Conservation (phyloP, 2,113 vertebrate genomes). For the Rhabdornis inornatus region DNA sequence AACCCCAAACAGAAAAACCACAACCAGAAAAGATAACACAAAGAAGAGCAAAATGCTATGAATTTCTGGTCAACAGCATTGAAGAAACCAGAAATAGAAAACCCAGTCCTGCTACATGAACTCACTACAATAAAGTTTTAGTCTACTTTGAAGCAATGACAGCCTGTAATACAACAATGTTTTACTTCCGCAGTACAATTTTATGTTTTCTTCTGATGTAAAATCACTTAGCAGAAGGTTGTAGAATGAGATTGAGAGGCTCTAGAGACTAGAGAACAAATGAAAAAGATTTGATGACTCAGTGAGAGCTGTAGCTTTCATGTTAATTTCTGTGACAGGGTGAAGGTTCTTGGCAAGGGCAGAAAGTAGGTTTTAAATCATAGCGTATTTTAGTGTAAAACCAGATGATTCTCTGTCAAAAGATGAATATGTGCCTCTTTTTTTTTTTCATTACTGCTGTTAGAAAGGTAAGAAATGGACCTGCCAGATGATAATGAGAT, state of each 20-base stretch:
- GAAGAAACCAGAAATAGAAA: background rate
- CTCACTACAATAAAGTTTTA: background rate
- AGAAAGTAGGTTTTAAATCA: background rate
- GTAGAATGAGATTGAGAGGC: background rate
- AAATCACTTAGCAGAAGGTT: slow-evolving; percentile 28
- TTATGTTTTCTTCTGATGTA: slow-evolving; percentile 39
- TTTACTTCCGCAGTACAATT: slow-evolving; percentile 25
- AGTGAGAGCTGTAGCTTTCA: slow-evolving; percentile 20
- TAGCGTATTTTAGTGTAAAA: background rate
- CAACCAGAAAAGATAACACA: background rate
- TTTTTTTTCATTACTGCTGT: background rate
- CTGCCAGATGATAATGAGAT: background rate
- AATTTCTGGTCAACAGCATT: background rate
- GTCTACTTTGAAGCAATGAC: background rate
- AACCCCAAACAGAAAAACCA: background rate
- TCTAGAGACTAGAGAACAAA: slow-evolving; percentile 38
- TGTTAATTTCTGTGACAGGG: slow-evolving; percentile 28
- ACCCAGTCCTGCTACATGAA: background rate
- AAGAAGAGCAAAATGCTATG: background rate
- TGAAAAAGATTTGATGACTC: slow-evolving; percentile 32
- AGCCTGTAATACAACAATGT: background rate
- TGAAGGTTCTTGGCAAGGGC: slow-evolving; percentile 45
- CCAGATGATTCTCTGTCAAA: background rate
- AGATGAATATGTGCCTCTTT: background rate
- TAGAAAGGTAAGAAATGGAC: background rate